phyloP scores from a whole-genome alignment of 2,797 vertebrate genomes.

The Prionace glauca region DNA sequence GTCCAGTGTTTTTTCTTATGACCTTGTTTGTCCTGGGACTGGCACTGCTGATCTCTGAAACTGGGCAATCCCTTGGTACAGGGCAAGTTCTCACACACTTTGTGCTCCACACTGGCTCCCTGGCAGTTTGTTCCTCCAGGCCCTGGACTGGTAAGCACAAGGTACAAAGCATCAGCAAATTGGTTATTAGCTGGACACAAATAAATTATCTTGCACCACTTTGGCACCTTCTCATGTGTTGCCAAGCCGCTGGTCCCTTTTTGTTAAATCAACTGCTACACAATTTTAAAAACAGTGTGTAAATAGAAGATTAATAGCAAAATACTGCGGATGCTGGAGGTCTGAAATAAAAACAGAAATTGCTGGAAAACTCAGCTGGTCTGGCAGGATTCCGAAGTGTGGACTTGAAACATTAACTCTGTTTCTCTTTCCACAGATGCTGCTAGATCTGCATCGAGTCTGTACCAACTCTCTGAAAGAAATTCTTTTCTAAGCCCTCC shows the following conservation, averaged over 20 bases:
- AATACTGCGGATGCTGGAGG: no score
- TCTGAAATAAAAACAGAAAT: no score
- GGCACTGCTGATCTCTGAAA: constrained; percentile 92
- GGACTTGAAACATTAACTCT: no score
- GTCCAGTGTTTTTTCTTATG: constrained; percentile 71
- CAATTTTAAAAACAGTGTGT: not conserved
- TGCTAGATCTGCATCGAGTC: no score
- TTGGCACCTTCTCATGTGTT: accelerated
- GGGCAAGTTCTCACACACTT: constrained; percentile 75
- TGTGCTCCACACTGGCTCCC: constrained; percentile 81
- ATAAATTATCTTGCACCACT: not conserved
- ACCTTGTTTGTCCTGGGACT: constrained; percentile 70
- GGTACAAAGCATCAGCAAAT: not conserved
- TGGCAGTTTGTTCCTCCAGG: constrained; percentile 79
- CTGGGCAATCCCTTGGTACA: constrained; percentile 79
- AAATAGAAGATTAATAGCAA: not conserved
- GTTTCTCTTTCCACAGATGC: no score
- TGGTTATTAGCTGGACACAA: not conserved
- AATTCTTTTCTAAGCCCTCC: no score
- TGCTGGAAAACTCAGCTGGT: no score
- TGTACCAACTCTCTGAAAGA: no score
- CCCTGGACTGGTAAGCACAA: constrained; percentile 62
- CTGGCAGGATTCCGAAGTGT: no score
- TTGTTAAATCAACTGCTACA: not conserved
- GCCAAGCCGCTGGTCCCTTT: constrained; percentile 39